These are phyloP conservation scores for Eupithecia vulgata DNA, from an alignment of 2,888 invertebrate species.

Conservation along the genomic window DNA sequence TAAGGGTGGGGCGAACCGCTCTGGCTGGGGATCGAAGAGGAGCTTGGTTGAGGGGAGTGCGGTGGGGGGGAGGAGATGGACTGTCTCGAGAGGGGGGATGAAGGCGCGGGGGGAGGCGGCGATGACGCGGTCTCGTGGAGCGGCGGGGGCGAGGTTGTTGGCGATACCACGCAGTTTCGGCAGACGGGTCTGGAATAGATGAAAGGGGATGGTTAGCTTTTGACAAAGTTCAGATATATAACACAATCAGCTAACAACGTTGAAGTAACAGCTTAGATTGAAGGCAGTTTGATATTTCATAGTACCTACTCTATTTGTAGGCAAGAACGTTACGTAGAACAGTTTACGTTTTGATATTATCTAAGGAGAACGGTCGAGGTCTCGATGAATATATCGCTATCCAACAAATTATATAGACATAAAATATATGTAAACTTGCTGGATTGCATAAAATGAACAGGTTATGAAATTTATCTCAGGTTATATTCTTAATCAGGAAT, in stretches of 20 bases:
- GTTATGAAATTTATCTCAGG: background rate
- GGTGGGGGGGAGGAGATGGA: constrained; percentile 74
- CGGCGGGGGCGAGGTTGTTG: constrained; percentile 76
- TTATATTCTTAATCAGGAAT: background rate
- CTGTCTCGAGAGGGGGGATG: constrained; percentile 67
- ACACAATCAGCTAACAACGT: background rate
- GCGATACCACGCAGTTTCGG: constrained; percentile 89
- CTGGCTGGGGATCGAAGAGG: constrained; percentile 70
- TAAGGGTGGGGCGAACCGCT: constrained; percentile 75
- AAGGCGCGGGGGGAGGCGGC: constrained; percentile 73
- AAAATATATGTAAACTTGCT: background rate
- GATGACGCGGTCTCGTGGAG: constrained; percentile 69
- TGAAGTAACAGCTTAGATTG: background rate
- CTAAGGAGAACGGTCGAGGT: too few relatives aligned
- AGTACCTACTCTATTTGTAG: too few relatives aligned
- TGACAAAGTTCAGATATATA: background rate
- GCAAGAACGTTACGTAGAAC: too few relatives aligned
- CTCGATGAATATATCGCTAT: too few relatives aligned
- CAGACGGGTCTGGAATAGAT: constrained; percentile 89
- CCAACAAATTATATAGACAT: too few relatives aligned
- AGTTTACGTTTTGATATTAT: too few relatives aligned
- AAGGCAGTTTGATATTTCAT: background rate
- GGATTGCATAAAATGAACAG: background rate
- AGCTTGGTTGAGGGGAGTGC: constrained; percentile 76
- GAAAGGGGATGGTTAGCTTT: constrained; percentile 37